Base-by-base conservation (phyloP, 2,888 invertebrate species). In the Parnassius orleans region DNA sequence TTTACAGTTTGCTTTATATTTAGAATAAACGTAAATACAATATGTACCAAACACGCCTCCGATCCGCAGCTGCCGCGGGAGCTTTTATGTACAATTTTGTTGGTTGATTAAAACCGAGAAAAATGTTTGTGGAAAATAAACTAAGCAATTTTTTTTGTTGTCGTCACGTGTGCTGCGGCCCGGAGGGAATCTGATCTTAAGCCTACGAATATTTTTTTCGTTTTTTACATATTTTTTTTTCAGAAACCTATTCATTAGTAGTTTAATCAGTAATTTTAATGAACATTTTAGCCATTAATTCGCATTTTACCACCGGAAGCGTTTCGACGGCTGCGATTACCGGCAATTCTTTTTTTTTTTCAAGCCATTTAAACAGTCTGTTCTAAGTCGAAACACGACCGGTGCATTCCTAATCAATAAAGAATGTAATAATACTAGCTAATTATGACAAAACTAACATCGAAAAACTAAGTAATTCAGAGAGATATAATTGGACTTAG, bases 371-470 rank as follows among this genome's bases (percentile, higher is more conserved):
- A 14, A 15, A 54, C 15, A n/a, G 15, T 43, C 12, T 11, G 43
- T 56, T 60, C 60, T 57, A 63, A 46, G 53, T 56, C 47, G 66
- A 70, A 72, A 69, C 69, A 74, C 76, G 66, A 61, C 68, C 67
- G 73, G 64, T 71, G 68, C 67, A 71, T 65, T 66, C 69, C 71
- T 73, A 73, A 77, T 76, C 71, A 74, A 76, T 77, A 71, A 72
- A 69, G 73, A 71, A 68, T 78, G 79, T 80, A 80, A 81, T 75
- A 74, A 81, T 75, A 74, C 82, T 87, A 84, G 79, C 81, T 83
- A 80, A 79, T 78, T 77, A 81, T 74, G 76, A 78, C 67, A 15
- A 76, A 84, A 83, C 86, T 86, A 84, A 85, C 83, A 85, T 84
- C 78, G 71, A 84, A 83, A 69, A 84, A 82, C 81, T 84, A 85